Percentiles rank a stretch among this genome's conserved stretches.
These are phyloP conservation scores for Babylonia areolata DNA, from an alignment of 1,140 invertebrate species.

Conservation along the genomic window DNA sequence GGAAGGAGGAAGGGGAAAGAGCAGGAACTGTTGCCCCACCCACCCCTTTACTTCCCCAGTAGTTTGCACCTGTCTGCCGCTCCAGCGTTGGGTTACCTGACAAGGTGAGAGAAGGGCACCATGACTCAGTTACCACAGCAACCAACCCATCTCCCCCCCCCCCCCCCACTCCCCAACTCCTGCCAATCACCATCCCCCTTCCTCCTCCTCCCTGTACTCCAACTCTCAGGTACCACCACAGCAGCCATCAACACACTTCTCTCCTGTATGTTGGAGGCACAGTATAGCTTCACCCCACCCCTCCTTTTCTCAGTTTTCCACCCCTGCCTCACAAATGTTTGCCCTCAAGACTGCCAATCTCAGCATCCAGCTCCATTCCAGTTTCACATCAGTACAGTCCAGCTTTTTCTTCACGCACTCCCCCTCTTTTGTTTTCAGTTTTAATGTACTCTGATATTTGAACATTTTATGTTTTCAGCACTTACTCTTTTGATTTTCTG, in stretches of 20 bases:
- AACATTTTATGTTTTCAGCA: too few relatives aligned
- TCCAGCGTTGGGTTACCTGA: background rate
- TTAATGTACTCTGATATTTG: too few relatives aligned
- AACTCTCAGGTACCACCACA: background rate
- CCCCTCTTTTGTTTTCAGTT: background rate
- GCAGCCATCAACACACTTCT: background rate
- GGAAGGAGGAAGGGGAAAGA: too few relatives aligned
- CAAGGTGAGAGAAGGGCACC: constrained; percentile 22
- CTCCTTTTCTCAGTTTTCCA: too few relatives aligned
- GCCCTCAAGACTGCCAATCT: too few relatives aligned
- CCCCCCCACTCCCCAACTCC: too few relatives aligned
- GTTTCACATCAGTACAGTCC: too few relatives aligned
- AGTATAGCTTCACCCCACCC: too few relatives aligned
- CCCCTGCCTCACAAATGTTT: too few relatives aligned
- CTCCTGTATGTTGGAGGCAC: background rate
- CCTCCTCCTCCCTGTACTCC: background rate
- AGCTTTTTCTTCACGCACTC: background rate
- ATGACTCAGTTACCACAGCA: constrained; percentile 20
- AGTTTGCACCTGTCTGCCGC: constrained; percentile 12
- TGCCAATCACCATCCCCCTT: background rate
- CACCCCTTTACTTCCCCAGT: background rate
- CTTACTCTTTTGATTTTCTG: too few relatives aligned
- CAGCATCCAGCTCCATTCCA: too few relatives aligned
- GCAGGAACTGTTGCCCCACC: too few relatives aligned
- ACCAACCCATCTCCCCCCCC: background rate